Evolutionary conservation across 1,140 invertebrate genomes (phyloP), one percentile per base, ranked within the genome.

Genomic region (Xylocopa sonorina): DNA sequence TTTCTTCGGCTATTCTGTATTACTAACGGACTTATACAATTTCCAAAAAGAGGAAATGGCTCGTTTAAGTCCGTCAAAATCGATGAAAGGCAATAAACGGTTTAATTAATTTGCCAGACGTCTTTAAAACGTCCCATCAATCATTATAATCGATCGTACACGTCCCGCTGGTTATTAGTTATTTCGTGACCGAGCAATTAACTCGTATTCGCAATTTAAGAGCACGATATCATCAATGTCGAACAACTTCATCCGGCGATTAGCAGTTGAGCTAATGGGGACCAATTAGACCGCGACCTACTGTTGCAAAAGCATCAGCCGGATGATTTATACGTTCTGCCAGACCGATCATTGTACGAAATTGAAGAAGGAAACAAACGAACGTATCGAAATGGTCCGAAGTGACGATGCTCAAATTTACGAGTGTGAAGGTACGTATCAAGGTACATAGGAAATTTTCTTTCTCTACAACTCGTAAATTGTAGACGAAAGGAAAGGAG

Each of bases 181-280:
- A 67, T 43, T 57, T 64, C n/a, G 41, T 29, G 38, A 53, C 27
- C 27, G 5, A 53, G 29, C 60, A 76, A 67, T 67, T 76, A 57
- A 55, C 14, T 34, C 27, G n/a, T 38, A 67, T 43, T 43, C 34
- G 7, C 38, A 67, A 34, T 55, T 66, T 66, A 46, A 75, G 34
- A 43, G 50, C 62, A 2, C 32, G 18, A 29, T 63, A 75, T 55
- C 53, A 32, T 73, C 57, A 29, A 50, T 34, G 41, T 68, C 73
- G 60, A 67, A 67, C 32, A 66, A 55, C 21, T 57, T 76, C n/a
- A 46, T 57, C 41, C 62, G 60, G 50, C 46, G 62, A 76, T 57
- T 57, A 46, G 5, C 50, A 38, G 51, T 66, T 67, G 24, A 32
- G 18, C 62, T 76, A 76, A 76, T 76, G 12, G 73, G n/a, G n/a